Conservation (phyloP, 2,888 invertebrate genomes). For the Mellilla xanthometata region DNA sequence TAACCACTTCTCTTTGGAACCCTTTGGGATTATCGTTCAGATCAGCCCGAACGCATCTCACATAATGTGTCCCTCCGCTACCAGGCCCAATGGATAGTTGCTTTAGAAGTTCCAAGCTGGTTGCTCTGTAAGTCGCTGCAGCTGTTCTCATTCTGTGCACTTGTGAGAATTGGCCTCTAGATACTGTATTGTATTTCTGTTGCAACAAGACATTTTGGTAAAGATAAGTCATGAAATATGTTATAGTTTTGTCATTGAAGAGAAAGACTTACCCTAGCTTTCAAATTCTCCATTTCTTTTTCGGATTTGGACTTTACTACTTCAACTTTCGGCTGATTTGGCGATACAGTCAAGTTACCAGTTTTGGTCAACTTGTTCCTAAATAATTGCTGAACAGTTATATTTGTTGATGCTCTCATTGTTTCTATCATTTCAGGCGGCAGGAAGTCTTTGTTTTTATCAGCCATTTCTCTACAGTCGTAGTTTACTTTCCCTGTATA, state of each 20-base stretch:
- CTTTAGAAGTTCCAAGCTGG: constrained; percentile 92
- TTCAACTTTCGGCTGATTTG: constrained; percentile 58
- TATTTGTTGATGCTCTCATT: constrained; percentile 88
- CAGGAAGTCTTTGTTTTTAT: constrained; percentile 95
- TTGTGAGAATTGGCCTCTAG: constrained; percentile 91
- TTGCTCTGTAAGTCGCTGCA: constrained; percentile 91
- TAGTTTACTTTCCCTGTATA: constrained; percentile 95
- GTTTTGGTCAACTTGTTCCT: constrained; percentile 92
- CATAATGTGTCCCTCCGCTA: constrained; percentile 90
- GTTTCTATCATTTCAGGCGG: constrained; percentile 95
- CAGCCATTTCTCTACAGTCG: constrained; percentile 91
- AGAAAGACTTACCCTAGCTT: constrained; percentile 73
- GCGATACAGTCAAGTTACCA: constrained; percentile 89
- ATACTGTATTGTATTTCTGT: constrained; percentile 88
- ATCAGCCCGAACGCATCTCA: constrained; percentile 94
- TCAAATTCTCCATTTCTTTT: constrained; percentile 70
- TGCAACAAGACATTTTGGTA: too few relatives aligned
- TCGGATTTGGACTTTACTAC: constrained; percentile 66
- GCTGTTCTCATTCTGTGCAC: constrained; percentile 93
- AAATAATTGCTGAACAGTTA: constrained; percentile 89
- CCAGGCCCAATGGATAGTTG: constrained; percentile 87
- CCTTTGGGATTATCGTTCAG: constrained; percentile 86
- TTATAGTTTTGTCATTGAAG: too few relatives aligned
- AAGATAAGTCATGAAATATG: too few relatives aligned
- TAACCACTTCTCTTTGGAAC: constrained; percentile 88